phyloP scores from a whole-genome alignment of 2,888 invertebrate species.

The Luperina nickerlii region DNA sequence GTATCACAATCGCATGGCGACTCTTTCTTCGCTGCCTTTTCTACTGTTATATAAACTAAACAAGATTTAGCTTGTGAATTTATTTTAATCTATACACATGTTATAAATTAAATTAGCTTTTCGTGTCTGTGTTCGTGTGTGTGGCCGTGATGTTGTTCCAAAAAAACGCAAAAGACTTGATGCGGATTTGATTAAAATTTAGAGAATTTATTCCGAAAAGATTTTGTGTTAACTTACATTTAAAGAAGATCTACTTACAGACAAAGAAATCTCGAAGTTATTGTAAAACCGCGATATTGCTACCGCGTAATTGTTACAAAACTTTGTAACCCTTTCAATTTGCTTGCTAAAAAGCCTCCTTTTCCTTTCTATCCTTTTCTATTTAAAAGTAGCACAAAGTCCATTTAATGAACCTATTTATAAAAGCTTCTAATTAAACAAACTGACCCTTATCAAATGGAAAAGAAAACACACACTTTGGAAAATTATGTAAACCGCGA shows the following conservation, averaged over 20 bases:
- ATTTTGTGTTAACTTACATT: too few species aligned
- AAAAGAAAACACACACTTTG: constrained; percentile 45
- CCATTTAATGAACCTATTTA: not conserved
- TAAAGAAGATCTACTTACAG: too few species aligned
- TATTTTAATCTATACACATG: not conserved
- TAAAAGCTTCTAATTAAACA: constrained; percentile 39
- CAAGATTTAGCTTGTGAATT: not conserved
- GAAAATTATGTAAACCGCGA: constrained; percentile 61
- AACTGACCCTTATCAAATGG: constrained; percentile 31
- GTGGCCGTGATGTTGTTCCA: not conserved
- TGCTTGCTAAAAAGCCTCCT: not conserved
- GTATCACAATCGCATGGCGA: constrained; percentile 2
- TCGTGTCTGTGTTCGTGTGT: not conserved
- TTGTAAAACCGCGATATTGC: too few species aligned
- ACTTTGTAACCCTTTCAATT: not conserved
- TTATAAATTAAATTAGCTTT: not conserved
- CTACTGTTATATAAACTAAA: not conserved
- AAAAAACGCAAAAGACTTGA: not conserved
- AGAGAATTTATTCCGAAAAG: not conserved
- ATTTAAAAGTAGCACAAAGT: not conserved
- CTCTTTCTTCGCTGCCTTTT: not conserved
- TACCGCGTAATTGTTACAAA: too few species aligned
- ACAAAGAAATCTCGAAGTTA: not conserved
- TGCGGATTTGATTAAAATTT: too few species aligned
- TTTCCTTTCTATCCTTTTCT: not conserved